Evolutionary conservation across 2,113 vertebrate genomes (phyloP).

Genomic region (Pteropus alecto): DNA sequence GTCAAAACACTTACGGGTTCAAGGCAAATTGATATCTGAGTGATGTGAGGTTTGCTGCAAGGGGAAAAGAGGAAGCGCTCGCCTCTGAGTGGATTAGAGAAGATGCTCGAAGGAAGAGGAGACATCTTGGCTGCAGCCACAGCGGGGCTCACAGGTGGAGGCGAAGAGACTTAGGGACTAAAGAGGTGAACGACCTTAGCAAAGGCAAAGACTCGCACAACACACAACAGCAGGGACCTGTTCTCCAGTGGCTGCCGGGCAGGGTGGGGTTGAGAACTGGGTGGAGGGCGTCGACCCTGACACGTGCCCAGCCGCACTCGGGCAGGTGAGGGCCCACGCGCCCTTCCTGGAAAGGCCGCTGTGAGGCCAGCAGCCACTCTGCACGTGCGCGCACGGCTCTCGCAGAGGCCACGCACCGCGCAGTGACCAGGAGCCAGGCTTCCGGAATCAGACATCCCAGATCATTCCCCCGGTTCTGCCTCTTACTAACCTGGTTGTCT

Average conservation of each 20-base stretch:
- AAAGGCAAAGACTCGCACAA: accelerated
- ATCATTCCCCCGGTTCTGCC: background rate
- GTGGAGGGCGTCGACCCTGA: accelerated
- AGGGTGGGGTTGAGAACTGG: too few relatives aligned
- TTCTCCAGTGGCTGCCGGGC: too few relatives aligned
- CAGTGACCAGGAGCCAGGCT: accelerated
- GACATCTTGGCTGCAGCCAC: accelerated
- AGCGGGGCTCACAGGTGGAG: accelerated
- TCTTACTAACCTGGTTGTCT: background rate
- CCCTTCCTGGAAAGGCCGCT: too few relatives aligned
- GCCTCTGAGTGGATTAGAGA: background rate
- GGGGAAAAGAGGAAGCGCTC: background rate
- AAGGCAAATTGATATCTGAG: conserved; percentile 2
- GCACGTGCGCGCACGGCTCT: background rate
- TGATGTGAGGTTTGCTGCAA: background rate
- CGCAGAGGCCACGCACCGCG: accelerated
- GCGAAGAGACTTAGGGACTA: background rate
- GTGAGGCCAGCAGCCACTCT: too few relatives aligned
- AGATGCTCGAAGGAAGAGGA: accelerated
- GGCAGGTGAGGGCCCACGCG: too few relatives aligned
- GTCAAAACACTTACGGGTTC: background rate
- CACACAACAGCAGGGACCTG: too few relatives aligned
- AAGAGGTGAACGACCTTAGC: too few relatives aligned
- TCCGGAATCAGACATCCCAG: background rate
- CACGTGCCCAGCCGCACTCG: accelerated